These are phyloP conservation scores for Xiphias gladius DNA, from an alignment of 2,113 vertebrate genomes.

Conservation along the genomic window DNA sequence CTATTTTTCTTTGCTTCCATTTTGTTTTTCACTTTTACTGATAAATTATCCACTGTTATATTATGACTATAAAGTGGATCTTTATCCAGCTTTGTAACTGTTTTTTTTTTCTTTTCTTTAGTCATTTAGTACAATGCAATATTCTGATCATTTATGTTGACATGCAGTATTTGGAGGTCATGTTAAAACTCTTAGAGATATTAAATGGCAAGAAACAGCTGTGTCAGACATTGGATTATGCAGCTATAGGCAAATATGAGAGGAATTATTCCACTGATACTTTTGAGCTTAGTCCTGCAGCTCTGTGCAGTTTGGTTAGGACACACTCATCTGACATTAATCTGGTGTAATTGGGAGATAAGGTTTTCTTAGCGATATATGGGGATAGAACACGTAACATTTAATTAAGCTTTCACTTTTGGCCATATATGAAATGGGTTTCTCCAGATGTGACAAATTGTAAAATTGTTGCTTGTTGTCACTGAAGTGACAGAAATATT, in stretches of 20 bases:
- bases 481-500: conserved; percentile 28
- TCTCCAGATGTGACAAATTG: too few species aligned
- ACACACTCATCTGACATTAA: conserved; percentile 71
- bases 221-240: conserved; percentile 44
- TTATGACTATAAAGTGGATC: conserved; percentile 15
- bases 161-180: conserved; percentile 3
- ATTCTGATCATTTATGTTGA: conserved; percentile 32
- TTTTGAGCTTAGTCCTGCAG: conserved; percentile 54
- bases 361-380: conserved; percentile 55
- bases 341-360: conserved; percentile 70
- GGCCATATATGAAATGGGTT: conserved; percentile 49
- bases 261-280: conserved; percentile 55
- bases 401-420: conserved; percentile 64
- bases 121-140: conserved; percentile 15
- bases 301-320: conserved; percentile 53
- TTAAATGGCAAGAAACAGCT: conserved; percentile 41
- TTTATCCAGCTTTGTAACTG: conserved; percentile 4
- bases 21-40: conserved; percentile 49
- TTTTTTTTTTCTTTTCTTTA: background rate
- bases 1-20: conserved; percentile 53
- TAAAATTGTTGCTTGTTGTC: conserved; percentile 51
- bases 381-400: conserved; percentile 34
- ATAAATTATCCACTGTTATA: conserved; percentile 9
- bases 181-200: conserved; percentile 6
- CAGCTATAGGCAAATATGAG: conserved; percentile 48